Percentiles rank a stretch among this genome's conserved stretches.
Evolutionary conservation across 1,140 invertebrate genomes (phyloP).

Genomic region (Brachionus rotundiformis): DNA sequence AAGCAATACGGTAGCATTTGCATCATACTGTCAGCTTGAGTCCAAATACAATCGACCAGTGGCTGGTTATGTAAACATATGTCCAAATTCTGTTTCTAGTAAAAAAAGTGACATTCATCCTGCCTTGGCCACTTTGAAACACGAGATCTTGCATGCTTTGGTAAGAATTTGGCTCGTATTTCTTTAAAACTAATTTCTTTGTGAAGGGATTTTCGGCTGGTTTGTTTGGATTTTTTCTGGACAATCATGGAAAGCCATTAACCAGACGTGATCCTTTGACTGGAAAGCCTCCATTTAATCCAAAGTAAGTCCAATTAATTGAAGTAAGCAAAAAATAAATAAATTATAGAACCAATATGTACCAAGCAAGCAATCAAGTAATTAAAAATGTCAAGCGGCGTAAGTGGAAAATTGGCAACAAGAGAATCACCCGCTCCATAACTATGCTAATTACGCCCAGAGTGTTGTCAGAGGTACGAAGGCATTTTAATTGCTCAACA

Average conservation of each 20-base stretch:
- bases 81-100: constrained; percentile 88
- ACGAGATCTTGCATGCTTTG: constrained; percentile 95
- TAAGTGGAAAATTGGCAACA: constrained; percentile 81
- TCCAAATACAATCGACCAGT: constrained; percentile 86
- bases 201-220: constrained; percentile 83
- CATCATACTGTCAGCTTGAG: constrained; percentile 97
- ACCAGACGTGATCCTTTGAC: constrained; percentile 72
- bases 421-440: constrained; percentile 73
- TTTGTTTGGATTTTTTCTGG: constrained; percentile 88
- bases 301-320: no score
- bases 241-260: constrained; percentile 79
- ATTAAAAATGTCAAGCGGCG: constrained; percentile 76
- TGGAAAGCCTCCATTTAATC: constrained; percentile 82
- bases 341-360: constrained; percentile 57
- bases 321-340: constrained; percentile 71
- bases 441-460: constrained; percentile 88
- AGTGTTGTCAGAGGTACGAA: constrained; percentile 74
- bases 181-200: no score
- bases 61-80: constrained; percentile 95
- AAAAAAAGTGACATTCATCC: constrained; percentile 88
- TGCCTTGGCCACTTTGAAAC: constrained; percentile 91
- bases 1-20: constrained; percentile 83
- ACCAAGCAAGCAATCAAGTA: constrained; percentile 88
- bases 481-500: constrained; percentile 84
- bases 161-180: constrained; percentile 56